These are phyloP conservation scores for Pristionchus mayeri DNA, from an alignment of 2,888 invertebrate species.

Conservation along the genomic window DNA sequence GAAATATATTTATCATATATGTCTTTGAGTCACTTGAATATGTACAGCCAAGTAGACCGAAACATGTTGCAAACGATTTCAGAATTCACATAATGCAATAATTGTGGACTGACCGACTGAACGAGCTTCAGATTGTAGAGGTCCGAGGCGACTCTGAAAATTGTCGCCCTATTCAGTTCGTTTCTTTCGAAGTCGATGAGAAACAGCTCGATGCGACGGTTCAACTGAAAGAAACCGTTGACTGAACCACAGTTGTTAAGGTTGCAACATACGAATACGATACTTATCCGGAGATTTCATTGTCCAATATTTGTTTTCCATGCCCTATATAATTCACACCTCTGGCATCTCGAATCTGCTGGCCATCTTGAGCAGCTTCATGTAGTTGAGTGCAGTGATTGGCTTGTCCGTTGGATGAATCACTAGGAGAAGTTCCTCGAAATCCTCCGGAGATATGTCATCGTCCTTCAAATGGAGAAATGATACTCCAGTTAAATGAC, in stretches of 20 bases:
- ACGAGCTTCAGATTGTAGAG: neutral
- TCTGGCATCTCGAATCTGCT: constrained; percentile 17
- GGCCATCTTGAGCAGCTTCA: neutral
- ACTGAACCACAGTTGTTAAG: too few relatives aligned
- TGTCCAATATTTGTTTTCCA: too few relatives aligned
- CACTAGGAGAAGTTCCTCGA: neutral
- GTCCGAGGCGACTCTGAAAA: neutral
- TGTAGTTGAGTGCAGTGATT: neutral
- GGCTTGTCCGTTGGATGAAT: neutral
- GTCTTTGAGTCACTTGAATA: too few relatives aligned
- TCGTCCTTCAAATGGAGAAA: too few relatives aligned
- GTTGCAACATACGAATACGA: too few relatives aligned
- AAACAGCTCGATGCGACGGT: neutral
- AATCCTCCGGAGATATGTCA: neutral
- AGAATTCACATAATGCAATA: too few relatives aligned
- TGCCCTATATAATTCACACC: too few relatives aligned
- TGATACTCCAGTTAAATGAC: too few relatives aligned
- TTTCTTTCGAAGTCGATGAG: neutral
- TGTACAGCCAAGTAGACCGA: too few relatives aligned
- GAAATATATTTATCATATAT: neutral
- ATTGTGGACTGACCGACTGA: neutral
- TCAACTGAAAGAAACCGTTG: neutral
- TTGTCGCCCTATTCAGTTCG: neutral
- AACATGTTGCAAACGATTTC: too few relatives aligned
- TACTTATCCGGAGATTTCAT: too few relatives aligned